phyloP scores from a whole-genome alignment of 2,888 invertebrate genomes.

The Acleris holmiana region DNA sequence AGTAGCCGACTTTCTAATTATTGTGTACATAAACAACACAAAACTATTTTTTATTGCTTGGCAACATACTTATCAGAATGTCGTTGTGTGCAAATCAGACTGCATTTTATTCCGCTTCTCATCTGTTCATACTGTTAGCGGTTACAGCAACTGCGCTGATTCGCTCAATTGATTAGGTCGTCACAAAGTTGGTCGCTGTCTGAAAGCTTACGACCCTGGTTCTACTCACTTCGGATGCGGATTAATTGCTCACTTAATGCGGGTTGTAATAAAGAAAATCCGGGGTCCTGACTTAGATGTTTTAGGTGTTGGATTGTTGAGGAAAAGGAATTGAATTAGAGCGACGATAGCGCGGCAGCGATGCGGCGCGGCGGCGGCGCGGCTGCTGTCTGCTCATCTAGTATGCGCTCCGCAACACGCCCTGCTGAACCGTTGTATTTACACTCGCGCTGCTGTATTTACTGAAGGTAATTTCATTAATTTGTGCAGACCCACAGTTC shows the following conservation, averaged over 20 bases:
- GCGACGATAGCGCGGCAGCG: conserved; percentile 47
- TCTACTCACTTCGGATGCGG: conserved; percentile 61
- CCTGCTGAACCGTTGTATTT: conserved; percentile 40
- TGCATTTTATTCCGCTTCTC: conserved; percentile 2
- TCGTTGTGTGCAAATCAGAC: no score
- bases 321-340: conserved; percentile 72
- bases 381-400: conserved; percentile 49
- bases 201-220: conserved; percentile 63
- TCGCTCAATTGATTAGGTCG: conserved; percentile 56
- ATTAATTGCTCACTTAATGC: conserved; percentile 71
- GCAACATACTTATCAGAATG: no score
- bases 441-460: conserved; percentile 18
- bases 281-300: conserved; percentile 66
- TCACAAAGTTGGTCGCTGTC: conserved; percentile 58
- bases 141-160: conserved; percentile 50
- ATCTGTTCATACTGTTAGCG: conserved; percentile 20
- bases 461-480: conserved; percentile 14
- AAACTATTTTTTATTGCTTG: no score
- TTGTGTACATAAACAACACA: no score
- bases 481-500: conserved; percentile 5
- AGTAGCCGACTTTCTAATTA: no score
- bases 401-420: conserved; percentile 46
- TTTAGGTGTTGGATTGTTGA: conserved; percentile 70
- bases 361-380: conserved; percentile 21
- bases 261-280: conserved; percentile 73